Conservation (phyloP, 1,140 invertebrate genomes). For the Lasioglossum albipes region DNA sequence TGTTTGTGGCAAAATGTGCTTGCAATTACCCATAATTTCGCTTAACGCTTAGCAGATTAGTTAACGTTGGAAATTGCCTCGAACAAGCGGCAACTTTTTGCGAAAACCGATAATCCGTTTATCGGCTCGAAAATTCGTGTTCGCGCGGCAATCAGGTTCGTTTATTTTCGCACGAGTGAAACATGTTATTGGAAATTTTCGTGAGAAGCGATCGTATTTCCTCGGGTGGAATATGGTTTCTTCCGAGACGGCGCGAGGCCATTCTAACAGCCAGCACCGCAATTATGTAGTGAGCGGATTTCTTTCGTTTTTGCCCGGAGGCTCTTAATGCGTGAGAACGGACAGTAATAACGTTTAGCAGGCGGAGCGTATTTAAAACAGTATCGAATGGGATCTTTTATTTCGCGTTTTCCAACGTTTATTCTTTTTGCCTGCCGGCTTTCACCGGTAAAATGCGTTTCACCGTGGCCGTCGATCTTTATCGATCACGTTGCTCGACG, state of each 20-base stretch:
- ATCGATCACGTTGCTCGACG: constrained; percentile 2
- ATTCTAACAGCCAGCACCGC: constrained; percentile 37
- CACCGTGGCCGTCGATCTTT: neutral
- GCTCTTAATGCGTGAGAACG: constrained; percentile 51
- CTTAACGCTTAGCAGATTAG: too few species aligned
- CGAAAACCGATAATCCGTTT: neutral
- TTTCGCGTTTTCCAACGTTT: constrained; percentile 17
- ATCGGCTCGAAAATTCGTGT: too few species aligned
- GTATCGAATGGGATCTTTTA: neutral
- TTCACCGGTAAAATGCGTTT: constrained; percentile 27
- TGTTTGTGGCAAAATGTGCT: too few species aligned
- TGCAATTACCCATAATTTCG: too few species aligned
- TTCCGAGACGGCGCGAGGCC: constrained; percentile 2
- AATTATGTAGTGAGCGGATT: constrained; percentile 59
- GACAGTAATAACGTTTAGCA: constrained; percentile 17
- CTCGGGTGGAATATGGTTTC: neutral
- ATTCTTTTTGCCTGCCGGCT: neutral
- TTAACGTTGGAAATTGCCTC: too few species aligned
- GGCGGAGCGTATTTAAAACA: constrained; percentile 16
- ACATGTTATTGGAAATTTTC: too few species aligned
- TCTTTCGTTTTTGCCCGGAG: constrained; percentile 48
- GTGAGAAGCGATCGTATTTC: neutral
- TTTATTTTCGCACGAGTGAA: neutral
- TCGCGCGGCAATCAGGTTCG: neutral
- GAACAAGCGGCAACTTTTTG: neutral